Base-by-base conservation (phyloP, 2,888 invertebrate species). In the Andrena trimmerana region DNA sequence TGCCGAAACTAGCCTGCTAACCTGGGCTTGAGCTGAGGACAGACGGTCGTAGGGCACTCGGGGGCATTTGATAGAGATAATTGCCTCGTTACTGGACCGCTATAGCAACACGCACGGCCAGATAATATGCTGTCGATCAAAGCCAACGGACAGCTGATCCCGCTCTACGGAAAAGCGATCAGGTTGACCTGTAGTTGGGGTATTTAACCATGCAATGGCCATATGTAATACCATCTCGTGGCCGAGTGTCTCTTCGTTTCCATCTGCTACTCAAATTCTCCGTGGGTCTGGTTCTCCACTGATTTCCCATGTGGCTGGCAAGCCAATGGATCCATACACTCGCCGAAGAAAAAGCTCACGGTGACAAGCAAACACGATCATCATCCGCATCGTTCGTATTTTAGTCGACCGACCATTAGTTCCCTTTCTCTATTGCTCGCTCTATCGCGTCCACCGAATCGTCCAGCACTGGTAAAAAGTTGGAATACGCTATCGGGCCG, bases 71-170 rank as follows among this genome's bases (percentile, higher is more conserved):
- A 80, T 75, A 66, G 75, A 87, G 89, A 83, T 89, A 89, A 88
- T 89, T 88, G 84, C 83, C 86, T 88, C 83, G 88, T 89, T 89
- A 87, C 83, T 70, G 73, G 67, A 59, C 68, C 67, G 75, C 73
- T 70, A 78, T 78, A 83, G 67, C 33, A 57, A 62, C 60, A 78
- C 74, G 78, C 79, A 69, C 75, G 84, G 69, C 62, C 59, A 78
- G 85, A 87, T 89, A 89, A 88, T 87, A 78, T 83, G 80, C 85
- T 86, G 88, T 86, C 88, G 79, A 88, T 89, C 89, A 88, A 81
- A 85, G 73, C 76, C 76, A 78, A 83, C 79, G 74, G 84, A 66
- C 67, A 82, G 83, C 83, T 78, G 78, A 72, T 86, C 67, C 81
- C 83, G 73, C 81, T 84, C 74, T 62, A 52, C 27, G 73, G 72